phyloP scores from a whole-genome alignment of 2,888 invertebrate genomes.

The Salpingus planirostris region DNA sequence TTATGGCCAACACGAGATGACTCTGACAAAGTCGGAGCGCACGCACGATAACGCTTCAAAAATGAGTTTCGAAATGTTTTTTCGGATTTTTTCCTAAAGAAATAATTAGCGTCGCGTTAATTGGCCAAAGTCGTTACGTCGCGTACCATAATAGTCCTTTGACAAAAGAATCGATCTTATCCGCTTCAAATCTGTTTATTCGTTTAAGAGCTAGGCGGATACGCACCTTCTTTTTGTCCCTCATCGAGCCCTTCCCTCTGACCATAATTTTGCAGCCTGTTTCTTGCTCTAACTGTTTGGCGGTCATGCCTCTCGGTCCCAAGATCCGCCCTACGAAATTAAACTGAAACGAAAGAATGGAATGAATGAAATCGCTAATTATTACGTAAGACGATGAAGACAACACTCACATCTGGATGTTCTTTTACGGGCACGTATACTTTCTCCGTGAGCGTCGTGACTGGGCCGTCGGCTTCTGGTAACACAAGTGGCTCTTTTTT shows the following conservation, averaged over 20 bases:
- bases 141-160: constrained; percentile 7
- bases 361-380: too few species aligned
- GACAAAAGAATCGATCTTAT: constrained; percentile 17
- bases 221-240: constrained; percentile 97
- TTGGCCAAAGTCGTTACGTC: too few species aligned
- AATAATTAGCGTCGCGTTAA: too few species aligned
- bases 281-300: constrained; percentile 99
- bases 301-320: constrained; percentile 99
- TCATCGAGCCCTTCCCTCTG: constrained; percentile 98
- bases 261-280: constrained; percentile 99
- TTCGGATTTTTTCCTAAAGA: too few species aligned
- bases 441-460: constrained; percentile 94
- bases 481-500: constrained; percentile 87
- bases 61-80: too few species aligned
- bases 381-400: too few species aligned
- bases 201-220: too few species aligned
- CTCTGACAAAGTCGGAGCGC: too few species aligned
- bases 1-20: constrained; percentile 10
- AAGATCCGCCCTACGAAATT: constrained; percentile 99
- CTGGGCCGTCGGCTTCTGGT: constrained; percentile 85
- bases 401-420: constrained; percentile 99
- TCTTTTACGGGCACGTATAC: constrained; percentile 99
- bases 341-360: constrained; percentile 67
- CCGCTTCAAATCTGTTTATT: too few species aligned
- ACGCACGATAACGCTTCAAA: too few species aligned